Conservation (phyloP, 2,888 invertebrate genomes). For the Salpingus planirostris region DNA sequence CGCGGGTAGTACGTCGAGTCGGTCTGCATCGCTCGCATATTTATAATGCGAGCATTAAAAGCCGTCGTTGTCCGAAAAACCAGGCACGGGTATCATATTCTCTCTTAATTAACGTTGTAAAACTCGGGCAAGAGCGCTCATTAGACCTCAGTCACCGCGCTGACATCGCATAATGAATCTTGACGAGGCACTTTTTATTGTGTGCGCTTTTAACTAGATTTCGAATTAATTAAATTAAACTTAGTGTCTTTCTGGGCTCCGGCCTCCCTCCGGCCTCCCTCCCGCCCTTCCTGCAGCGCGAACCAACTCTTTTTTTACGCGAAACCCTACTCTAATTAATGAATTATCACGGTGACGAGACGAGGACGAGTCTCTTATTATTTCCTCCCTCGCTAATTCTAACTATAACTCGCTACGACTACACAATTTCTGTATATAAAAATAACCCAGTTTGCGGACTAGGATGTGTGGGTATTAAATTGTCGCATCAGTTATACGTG, state of each 20-base stretch:
- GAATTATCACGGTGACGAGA: conserved; percentile 19
- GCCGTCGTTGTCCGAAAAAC: conserved; percentile 35
- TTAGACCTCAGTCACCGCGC: conserved; percentile 39
- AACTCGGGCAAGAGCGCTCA: conserved; percentile 40
- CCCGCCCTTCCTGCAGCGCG: no score
- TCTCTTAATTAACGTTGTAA: conserved; percentile 42
- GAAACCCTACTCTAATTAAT: conserved; percentile 29
- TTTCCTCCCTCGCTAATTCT: no score
- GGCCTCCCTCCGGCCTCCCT: conserved; percentile 4
- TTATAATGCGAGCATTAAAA: no score
- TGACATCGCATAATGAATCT: conserved; percentile 41
- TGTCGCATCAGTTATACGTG: no score
- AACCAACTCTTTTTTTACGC: no score
- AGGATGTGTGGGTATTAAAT: no score
- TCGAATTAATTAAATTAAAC: conserved; percentile 41
- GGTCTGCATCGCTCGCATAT: no score
- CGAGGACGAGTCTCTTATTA: no score
- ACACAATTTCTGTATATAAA: no score
- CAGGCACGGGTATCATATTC: conserved; percentile 37
- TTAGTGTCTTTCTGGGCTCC: conserved; percentile 27
- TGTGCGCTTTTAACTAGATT: conserved; percentile 37
- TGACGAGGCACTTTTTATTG: conserved; percentile 40
- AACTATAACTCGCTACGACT: no score
- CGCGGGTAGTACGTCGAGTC: no score
- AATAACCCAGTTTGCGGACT: no score